Evolutionary conservation across 2,113 vertebrate genomes (phyloP).

Genomic region (Centropus bengalensis): DNA sequence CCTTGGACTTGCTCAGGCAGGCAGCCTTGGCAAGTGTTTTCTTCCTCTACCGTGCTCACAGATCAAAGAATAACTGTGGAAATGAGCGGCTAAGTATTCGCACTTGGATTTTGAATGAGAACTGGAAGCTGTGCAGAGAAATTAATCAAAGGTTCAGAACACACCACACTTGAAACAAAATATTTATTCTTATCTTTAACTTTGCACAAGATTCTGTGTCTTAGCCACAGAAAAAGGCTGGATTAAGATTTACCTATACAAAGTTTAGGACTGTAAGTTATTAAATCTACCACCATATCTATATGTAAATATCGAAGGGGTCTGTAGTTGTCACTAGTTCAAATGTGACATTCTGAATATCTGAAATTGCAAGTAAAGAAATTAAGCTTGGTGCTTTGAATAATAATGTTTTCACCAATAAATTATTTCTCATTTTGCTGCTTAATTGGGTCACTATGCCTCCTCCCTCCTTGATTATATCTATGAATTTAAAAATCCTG

Average conservation of each 20-base stretch:
- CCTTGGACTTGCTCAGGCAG: background rate
- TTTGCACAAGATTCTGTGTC: background rate
- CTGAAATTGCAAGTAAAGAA: background rate
- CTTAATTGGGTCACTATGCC: background rate
- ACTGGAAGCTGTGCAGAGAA: background rate
- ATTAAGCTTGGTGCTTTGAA: background rate
- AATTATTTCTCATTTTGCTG: background rate
- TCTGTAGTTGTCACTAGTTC: background rate
- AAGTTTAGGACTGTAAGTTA: background rate
- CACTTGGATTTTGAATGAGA: background rate
- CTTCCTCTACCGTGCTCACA: rapidly evolving
- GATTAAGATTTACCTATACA: background rate
- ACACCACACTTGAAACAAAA: background rate
- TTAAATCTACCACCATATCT: background rate
- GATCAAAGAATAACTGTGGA: background rate
- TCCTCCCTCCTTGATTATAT: background rate
- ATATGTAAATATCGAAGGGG: background rate
- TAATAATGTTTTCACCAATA: background rate
- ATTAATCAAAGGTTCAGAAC: background rate
- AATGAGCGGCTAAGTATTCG: background rate
- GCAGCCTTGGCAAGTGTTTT: background rate
- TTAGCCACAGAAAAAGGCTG: background rate
- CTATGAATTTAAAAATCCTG: background rate
- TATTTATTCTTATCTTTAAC: background rate
- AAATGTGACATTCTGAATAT: background rate